Evolutionary conservation across 2,797 vertebrate species (phyloP).

Genomic region (Melanotaenia nigrans): DNA sequence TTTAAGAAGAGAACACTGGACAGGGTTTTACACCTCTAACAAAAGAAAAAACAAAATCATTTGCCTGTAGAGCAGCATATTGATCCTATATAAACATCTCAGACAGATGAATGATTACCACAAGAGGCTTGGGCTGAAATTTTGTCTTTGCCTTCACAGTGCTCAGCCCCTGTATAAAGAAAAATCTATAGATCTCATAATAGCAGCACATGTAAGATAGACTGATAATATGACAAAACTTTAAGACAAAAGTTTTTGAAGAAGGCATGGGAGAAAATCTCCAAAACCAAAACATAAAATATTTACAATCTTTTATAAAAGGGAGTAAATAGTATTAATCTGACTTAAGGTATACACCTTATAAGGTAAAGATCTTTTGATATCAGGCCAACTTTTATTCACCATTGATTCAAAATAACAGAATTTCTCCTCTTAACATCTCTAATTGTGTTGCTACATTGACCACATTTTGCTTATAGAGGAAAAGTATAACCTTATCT

Average conservation of each 20-base stretch:
- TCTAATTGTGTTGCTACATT: constrained; percentile 1
- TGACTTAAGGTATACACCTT: background rate
- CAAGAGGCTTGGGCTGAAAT: background rate
- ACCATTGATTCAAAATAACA: no score
- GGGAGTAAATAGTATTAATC: background rate
- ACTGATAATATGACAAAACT: background rate
- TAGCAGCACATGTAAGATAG: background rate
- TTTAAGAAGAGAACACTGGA: background rate
- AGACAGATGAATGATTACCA: background rate
- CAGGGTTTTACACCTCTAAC: no score
- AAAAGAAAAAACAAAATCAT: no score
- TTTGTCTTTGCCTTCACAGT: no score
- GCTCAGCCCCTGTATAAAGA: background rate
- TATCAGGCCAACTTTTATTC: no score
- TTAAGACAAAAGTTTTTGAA: background rate
- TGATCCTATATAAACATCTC: background rate
- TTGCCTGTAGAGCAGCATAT: no score
- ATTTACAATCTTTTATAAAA: background rate
- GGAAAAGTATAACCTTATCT: constrained; percentile 7
- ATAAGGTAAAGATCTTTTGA: no score
- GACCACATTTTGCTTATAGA: constrained; percentile 3
- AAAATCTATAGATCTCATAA: background rate
- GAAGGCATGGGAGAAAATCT: background rate
- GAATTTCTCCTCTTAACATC: constrained; percentile 17
- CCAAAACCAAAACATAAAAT: background rate